Conservation (phyloP, 1,140 invertebrate species). For the Caligus rogercresseyi region DNA sequence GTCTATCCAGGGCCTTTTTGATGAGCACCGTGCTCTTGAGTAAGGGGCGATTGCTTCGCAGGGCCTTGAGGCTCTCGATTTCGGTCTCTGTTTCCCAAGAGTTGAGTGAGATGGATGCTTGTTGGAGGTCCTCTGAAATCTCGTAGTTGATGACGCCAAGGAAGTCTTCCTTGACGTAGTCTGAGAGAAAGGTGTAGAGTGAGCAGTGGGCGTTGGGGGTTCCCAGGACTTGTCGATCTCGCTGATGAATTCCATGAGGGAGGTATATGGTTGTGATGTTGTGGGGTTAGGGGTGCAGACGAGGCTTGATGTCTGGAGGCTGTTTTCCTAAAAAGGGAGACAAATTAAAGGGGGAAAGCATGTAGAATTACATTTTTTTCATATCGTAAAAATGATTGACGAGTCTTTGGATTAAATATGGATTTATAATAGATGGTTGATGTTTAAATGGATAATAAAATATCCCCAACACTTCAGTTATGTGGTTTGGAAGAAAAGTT, state of each 20-base stretch:
- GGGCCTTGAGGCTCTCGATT: neutral
- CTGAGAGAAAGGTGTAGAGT: neutral
- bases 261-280: neutral
- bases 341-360: too few relatives aligned
- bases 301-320: too few relatives aligned
- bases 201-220: neutral
- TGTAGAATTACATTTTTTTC: too few relatives aligned
- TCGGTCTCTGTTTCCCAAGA: neutral
- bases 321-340: too few relatives aligned
- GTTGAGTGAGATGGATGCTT: neutral
- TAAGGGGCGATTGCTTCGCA: neutral
- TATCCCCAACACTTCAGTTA: too few relatives aligned
- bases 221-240: neutral
- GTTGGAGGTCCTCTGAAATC: neutral
- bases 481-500: too few relatives aligned
- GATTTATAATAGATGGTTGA: too few relatives aligned
- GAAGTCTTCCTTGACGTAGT: neutral
- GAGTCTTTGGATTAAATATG: too few relatives aligned
- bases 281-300: neutral
- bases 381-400: too few relatives aligned
- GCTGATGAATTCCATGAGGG: neutral
- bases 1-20: neutral
- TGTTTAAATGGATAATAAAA: too few relatives aligned
- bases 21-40: neutral
- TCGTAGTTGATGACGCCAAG: neutral